These are phyloP conservation scores for Notiomystis cincta DNA, from an alignment of 2,113 vertebrate genomes.

Conservation along the genomic window DNA sequence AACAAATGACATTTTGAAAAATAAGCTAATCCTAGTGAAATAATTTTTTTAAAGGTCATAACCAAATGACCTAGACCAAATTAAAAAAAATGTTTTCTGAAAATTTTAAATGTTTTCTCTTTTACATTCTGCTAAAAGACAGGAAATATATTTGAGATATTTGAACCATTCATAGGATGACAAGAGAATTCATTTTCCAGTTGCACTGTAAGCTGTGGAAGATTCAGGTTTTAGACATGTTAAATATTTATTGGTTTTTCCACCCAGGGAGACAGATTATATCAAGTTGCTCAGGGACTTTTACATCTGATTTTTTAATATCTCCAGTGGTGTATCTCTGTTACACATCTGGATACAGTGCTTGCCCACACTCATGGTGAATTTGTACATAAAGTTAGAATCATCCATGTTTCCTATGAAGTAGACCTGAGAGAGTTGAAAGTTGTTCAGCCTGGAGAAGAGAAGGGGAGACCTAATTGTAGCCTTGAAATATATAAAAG, in stretches of 20 bases:
- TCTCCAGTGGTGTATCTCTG: background rate
- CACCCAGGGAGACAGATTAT: background rate
- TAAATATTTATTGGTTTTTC: background rate
- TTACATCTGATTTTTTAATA: background rate
- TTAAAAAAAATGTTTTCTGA: background rate
- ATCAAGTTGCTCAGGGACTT: background rate
- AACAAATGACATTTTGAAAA: conserved; percentile 59
- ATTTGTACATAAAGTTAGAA: background rate
- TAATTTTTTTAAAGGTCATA: conserved; percentile 62
- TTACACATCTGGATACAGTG: background rate
- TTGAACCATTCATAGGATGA: background rate
- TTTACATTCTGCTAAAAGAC: background rate
- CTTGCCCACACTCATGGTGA: background rate
- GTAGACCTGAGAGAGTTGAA: background rate
- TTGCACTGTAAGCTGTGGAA: background rate
- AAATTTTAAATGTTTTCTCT: background rate
- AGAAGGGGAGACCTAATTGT: accelerated
- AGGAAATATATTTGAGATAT: background rate
- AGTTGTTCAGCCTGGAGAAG: background rate
- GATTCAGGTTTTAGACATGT: background rate
- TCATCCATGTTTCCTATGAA: background rate
- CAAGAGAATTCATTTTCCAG: background rate
- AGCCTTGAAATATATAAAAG: background rate
- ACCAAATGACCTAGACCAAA: conserved; percentile 45
- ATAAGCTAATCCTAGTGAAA: conserved; percentile 57